Evolutionary conservation across 2,797 vertebrate species (phyloP).

Genomic region (Syngnathus rostellatus): DNA sequence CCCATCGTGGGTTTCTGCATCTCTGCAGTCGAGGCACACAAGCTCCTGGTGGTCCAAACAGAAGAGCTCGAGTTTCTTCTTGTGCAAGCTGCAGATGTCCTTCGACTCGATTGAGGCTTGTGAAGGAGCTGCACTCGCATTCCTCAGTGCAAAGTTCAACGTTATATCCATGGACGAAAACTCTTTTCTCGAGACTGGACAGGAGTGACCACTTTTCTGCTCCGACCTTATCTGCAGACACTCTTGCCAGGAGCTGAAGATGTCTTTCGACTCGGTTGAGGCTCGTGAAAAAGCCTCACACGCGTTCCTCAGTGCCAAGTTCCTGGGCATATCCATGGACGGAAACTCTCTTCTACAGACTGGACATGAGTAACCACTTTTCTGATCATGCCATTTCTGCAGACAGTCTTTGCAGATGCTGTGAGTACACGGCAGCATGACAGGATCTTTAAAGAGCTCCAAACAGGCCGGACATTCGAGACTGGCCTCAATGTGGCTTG

Average conservation of each 20-base stretch:
- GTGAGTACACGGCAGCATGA: constrained; percentile 2
- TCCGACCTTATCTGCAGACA: no score
- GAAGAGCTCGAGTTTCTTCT: constrained; percentile 1
- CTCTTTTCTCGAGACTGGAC: no score
- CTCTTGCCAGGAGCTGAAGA: no score
- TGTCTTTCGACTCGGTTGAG: neutral
- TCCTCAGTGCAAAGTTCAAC: no score
- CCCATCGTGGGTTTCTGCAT: no score
- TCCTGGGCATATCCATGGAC: neutral
- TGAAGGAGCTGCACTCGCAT: no score
- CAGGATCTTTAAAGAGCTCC: constrained; percentile 3
- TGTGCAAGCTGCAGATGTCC: neutral
- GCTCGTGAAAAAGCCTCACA: neutral
- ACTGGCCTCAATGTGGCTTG: neutral
- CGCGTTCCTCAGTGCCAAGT: neutral
- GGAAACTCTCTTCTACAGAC: neutral
- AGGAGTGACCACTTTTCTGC: no score
- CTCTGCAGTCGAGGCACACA: neutral
- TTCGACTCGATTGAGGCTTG: no score
- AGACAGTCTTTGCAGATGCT: constrained; percentile 2
- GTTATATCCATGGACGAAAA: no score
- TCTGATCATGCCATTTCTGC: neutral
- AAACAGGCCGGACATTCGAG: neutral
- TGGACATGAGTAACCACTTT: neutral
- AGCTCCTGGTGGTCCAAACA: constrained; percentile 6